Percentiles rank a stretch among this genome's conserved stretches.
phyloP scores from a whole-genome alignment of 2,888 invertebrate genomes.

The Agelastica alni region DNA sequence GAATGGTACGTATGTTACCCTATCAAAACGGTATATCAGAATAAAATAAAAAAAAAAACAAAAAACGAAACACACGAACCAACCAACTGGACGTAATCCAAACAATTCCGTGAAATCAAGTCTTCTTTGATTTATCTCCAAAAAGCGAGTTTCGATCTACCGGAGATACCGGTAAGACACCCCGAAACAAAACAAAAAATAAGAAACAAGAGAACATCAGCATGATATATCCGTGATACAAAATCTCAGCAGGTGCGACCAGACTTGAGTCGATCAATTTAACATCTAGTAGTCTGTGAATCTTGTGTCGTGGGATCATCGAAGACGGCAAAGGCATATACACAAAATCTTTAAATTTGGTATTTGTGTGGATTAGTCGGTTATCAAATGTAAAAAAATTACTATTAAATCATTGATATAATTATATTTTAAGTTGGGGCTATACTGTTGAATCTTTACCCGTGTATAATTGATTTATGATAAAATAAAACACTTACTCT shows the following conservation, averaged over 20 bases:
- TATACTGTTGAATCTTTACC: too few species aligned
- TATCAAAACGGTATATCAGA: conserved; percentile 5
- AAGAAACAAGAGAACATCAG: conserved; percentile 16
- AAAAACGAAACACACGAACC: conserved; percentile 1
- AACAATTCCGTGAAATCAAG: conserved; percentile 12
- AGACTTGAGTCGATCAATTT: conserved; percentile 17
- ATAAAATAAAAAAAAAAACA: too few species aligned
- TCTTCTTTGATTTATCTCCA: conserved; percentile 12
- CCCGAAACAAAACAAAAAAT: conserved; percentile 13
- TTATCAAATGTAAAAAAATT: too few species aligned
- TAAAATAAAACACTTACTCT: too few species aligned
- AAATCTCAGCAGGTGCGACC: conserved; percentile 18
- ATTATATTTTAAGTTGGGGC: too few species aligned
- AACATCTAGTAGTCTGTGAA: conserved; percentile 8
- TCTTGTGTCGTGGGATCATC: conserved; percentile 11
- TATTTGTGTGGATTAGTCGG: background rate
- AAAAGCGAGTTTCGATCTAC: conserved; percentile 13
- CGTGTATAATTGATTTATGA: too few species aligned
- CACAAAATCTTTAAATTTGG: background rate
- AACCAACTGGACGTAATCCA: conserved; percentile 6
- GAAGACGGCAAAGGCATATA: conserved; percentile 3
- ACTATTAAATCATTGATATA: too few species aligned
- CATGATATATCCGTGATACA: conserved; percentile 15
- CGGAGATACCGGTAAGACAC: conserved; percentile 14
- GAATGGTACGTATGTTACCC: background rate